phyloP scores from a whole-genome alignment of 1,140 invertebrate genomes.

The Pissodes strobi region DNA sequence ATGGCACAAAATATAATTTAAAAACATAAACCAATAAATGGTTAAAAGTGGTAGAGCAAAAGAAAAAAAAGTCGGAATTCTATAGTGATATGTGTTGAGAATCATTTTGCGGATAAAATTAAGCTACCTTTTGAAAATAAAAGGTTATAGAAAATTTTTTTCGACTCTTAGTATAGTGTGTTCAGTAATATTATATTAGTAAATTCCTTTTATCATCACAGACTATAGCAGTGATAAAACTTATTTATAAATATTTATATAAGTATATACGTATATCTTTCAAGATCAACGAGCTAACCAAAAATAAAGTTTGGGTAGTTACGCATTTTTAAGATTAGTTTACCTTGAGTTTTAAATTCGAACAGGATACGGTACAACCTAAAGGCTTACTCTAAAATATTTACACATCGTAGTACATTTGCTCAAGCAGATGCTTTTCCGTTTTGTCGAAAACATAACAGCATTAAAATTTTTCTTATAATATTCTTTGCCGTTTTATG shows the following conservation, averaged over 20 bases:
- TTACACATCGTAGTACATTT: too few species aligned
- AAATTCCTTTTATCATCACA: slow-evolving; percentile 26
- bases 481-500: too few species aligned
- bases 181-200: not conserved
- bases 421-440: too few species aligned
- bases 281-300: not conserved
- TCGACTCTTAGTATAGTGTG: not conserved
- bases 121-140: slow-evolving; percentile 4
- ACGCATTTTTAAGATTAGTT: too few species aligned
- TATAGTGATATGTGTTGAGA: too few species aligned
- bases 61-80: too few species aligned
- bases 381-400: not conserved
- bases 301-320: not conserved
- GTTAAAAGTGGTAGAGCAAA: too few species aligned
- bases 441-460: too few species aligned
- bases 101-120: too few species aligned
- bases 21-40: slow-evolving; percentile 12
- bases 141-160: too few species aligned
- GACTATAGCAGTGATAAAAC: slow-evolving; percentile 23
- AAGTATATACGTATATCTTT: not conserved
- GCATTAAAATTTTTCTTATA: too few species aligned
- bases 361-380: not conserved
- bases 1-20: slow-evolving; percentile 8
- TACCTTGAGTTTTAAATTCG: too few species aligned
- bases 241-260: not conserved